A percentile compares a stretch with the other conserved stretches of the same genome.
These are phyloP conservation scores for Dioctria linearis DNA, from an alignment of 2,888 invertebrate species.

Conservation along the genomic window DNA sequence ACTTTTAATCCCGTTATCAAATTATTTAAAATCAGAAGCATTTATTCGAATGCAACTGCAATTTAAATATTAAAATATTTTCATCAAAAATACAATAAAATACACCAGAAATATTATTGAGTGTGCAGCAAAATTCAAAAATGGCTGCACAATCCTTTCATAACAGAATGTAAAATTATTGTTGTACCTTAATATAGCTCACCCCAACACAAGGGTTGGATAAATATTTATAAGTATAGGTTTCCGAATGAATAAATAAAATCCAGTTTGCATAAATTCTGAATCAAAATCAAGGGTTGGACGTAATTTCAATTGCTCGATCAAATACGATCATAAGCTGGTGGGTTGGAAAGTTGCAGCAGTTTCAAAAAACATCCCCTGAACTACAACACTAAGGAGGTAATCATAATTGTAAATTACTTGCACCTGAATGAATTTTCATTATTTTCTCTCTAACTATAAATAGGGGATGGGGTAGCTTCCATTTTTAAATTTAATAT, in stretches of 20 bases:
- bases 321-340: not conserved
- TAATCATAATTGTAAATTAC: constrained; percentile 50
- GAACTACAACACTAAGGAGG: constrained; percentile 20
- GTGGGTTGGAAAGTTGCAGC: constrained; percentile 3
- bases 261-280: constrained; percentile 37
- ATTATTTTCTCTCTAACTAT: constrained; percentile 12
- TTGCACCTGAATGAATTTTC: constrained; percentile 52
- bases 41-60: no score
- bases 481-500: constrained; percentile 37
- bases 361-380: constrained; percentile 39
- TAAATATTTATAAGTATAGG: no score
- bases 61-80: no score
- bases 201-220: no score
- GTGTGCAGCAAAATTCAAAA: no score
- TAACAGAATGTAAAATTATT: no score
- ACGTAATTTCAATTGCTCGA: not conserved
- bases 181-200: no score
- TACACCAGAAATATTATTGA: no score
- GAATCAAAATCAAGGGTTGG: constrained; percentile 12
- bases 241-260: not conserved
- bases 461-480: not conserved
- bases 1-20: no score
- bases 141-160: no score
- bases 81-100: no score
- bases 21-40: no score